Evolutionary conservation across 2,797 vertebrate genomes (phyloP).

Genomic region (Lacerta viridis): DNA sequence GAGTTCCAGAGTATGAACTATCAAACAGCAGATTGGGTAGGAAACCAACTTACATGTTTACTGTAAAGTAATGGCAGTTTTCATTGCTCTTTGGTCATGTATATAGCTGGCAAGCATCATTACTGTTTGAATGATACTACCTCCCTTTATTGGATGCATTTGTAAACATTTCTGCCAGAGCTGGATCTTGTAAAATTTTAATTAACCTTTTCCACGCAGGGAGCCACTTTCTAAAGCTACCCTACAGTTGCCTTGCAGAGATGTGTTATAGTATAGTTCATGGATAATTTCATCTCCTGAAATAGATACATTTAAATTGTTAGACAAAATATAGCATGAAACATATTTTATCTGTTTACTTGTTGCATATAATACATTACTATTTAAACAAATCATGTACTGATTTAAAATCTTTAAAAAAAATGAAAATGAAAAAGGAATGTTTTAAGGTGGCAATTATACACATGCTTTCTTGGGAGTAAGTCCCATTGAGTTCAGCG

Average conservation of each 20-base stretch:
- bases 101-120: slow-evolving; percentile 11
- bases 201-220: slow-evolving; percentile 32
- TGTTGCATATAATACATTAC: background rate
- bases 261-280: background rate
- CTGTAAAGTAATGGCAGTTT: background rate
- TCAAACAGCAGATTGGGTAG: background rate
- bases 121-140: slow-evolving; percentile 12
- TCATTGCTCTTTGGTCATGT: slow-evolving; percentile 9
- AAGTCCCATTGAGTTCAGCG: no score
- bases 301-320: background rate
- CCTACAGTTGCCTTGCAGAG: slow-evolving; percentile 10
- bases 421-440: no score
- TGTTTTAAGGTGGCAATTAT: no score
- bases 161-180: slow-evolving; percentile 34
- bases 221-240: slow-evolving; percentile 16
- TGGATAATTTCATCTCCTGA: background rate
- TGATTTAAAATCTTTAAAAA: background rate
- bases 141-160: slow-evolving; percentile 16
- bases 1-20: background rate
- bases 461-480: no score
- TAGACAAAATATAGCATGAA: background rate
- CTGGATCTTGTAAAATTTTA: slow-evolving; percentile 38
- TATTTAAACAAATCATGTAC: background rate
- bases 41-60: background rate
- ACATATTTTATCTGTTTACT: background rate